Conservation (phyloP, 2,113 vertebrate genomes). For the Lucifuga dentata region DNA sequence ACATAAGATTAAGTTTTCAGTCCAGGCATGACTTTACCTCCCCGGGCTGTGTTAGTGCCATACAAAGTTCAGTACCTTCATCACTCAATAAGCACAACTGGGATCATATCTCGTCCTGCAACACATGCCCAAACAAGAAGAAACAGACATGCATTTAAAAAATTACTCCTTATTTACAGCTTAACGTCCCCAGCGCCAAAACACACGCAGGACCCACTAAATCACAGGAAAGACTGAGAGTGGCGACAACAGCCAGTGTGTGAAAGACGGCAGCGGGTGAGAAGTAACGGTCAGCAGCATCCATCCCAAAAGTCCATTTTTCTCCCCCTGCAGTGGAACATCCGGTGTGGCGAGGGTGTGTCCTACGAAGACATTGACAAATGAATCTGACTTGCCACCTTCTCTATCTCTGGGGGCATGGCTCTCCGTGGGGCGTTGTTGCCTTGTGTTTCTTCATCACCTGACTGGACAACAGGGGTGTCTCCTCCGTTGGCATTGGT, state of each 20-base stretch:
- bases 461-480: slow-evolving; percentile 87
- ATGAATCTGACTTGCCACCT: slow-evolving; percentile 23
- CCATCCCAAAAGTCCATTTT: slow-evolving; percentile 14
- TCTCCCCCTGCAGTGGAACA: background rate
- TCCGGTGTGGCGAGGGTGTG: background rate
- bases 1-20: background rate
- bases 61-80: slow-evolving; percentile 21
- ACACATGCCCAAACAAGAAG: slow-evolving; percentile 20
- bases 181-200: background rate
- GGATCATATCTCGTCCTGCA: background rate
- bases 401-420: slow-evolving; percentile 27
- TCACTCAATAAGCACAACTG: background rate
- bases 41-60: slow-evolving; percentile 14
- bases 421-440: slow-evolving; percentile 61
- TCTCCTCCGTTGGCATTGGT: slow-evolving; percentile 82
- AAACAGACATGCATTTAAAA: background rate
- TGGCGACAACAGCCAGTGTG: slow-evolving; percentile 16
- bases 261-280: slow-evolving; percentile 13
- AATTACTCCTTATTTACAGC: slow-evolving; percentile 23
- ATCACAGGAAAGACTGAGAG: slow-evolving; percentile 10
- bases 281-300: slow-evolving; percentile 3
- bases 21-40: background rate
- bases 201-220: slow-evolving; percentile 2
- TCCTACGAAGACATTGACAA: slow-evolving; percentile 24
- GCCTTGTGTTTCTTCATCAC: slow-evolving; percentile 79